phyloP scores from a whole-genome alignment of 1,140 invertebrate species.

The Heliconius hermathena region DNA sequence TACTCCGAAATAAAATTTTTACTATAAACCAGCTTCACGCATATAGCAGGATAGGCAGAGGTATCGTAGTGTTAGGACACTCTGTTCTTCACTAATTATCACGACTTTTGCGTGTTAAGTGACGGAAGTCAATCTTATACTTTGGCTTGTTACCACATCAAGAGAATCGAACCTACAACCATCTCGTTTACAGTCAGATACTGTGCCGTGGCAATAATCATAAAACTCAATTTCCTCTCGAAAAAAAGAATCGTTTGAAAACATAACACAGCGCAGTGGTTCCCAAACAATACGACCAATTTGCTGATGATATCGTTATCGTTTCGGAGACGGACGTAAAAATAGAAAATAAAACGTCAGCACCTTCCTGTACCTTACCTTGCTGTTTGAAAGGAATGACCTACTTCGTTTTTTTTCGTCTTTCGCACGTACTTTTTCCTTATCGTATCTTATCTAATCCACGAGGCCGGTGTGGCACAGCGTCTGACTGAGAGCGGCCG shows the following conservation, averaged over 20 bases:
- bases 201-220: background rate
- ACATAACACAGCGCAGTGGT: background rate
- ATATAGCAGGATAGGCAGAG: no score
- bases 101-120: no score
- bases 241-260: background rate
- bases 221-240: background rate
- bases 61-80: no score
- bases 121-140: no score
- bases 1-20: background rate
- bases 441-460: background rate
- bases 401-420: slow-evolving; percentile 1
- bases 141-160: no score
- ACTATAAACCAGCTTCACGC: no score
- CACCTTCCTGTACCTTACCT: background rate
- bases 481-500: no score
- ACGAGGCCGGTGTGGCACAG: no score
- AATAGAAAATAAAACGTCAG: slow-evolving; percentile 8
- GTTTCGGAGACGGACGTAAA: slow-evolving; percentile 8
- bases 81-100: no score
- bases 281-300: slow-evolving; percentile 2
- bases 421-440: slow-evolving; percentile 4
- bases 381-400: slow-evolving; percentile 2
- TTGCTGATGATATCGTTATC: slow-evolving; percentile 11
- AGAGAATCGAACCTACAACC: no score
- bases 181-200: no score